These are phyloP conservation scores for Myoxocephalus aenaeus DNA, from an alignment of 2,797 vertebrate genomes.

Conservation along the genomic window DNA sequence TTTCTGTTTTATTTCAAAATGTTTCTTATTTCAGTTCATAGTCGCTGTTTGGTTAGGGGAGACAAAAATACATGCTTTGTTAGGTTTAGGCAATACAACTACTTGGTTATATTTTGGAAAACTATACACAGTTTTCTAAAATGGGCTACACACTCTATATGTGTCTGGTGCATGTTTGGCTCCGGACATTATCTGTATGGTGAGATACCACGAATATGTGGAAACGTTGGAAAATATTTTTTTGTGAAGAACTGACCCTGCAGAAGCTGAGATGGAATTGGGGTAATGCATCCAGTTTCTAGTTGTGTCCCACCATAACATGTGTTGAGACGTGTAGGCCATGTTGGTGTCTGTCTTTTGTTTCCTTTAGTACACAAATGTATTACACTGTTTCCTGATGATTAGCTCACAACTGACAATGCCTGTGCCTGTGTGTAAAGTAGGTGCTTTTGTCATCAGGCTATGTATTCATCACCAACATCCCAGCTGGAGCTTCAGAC, in stretches of 20 bases:
- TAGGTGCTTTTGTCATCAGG: slow-evolving; percentile 75
- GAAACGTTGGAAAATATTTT: neutral
- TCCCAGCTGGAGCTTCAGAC: slow-evolving; percentile 88
- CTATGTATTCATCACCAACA: slow-evolving; percentile 90
- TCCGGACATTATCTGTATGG: no score
- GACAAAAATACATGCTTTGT: no score
- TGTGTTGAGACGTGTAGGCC: neutral
- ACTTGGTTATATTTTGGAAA: no score
- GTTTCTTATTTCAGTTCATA: no score
- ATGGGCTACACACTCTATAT: no score
- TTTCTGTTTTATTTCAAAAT: no score
- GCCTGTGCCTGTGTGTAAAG: slow-evolving; percentile 18
- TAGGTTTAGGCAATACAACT: no score
- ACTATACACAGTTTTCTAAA: no score
- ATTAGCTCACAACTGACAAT: neutral
- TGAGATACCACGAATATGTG: no score
- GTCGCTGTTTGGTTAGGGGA: no score
- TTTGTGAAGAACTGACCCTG: neutral
- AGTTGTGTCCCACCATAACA: neutral
- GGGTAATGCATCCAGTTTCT: neutral
- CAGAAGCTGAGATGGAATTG: neutral
- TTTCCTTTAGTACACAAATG: neutral
- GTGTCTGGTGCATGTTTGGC: no score
- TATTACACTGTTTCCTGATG: neutral
- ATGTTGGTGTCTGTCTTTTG: neutral